Evolutionary conservation across 1,140 invertebrate species (phyloP), one percentile per base, ranked within the genome.

Genomic region (Campodea augens): DNA sequence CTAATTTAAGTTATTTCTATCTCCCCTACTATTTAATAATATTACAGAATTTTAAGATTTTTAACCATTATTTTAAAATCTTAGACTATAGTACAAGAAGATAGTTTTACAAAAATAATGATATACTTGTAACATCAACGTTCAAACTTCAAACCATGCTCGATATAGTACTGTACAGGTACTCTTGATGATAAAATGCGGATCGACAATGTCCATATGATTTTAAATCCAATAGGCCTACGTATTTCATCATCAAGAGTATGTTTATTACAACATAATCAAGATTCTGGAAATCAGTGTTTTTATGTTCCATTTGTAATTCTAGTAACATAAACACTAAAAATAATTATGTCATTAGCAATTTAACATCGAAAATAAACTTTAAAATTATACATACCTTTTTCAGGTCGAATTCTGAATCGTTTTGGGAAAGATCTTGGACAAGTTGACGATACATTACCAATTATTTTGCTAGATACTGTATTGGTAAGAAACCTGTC

Each of bases 371-470:
- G n/a, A n/a, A n/a, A n/a, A n/a, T n/a, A n/a, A n/a, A n/a, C n/a
- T n/a, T n/a, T n/a, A n/a, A n/a, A n/a, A 22, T 29, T 49, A 45
- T 36, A 32, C 40, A 49, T 44, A 46, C 24, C 41, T 40, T 29
- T 13, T 48, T 27, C 41, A 55, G 78, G 78, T 2, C 61, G 77
- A 1, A 81, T 81, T 51, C 61, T 81, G 25, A 81, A 55, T 24
- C 23, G 32, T 19, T 56, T 72, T 73, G 3, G 54, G n/a, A 51
- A 51, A 12, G 47, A 51, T 25, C 48, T 49, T 29, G 47, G 44
- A 21, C 40, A 24, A 43, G 45, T 39, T 20, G 90, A 93, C 57
- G 89, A 95, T 61, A 56, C 78, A 1, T 60, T 96, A n/a, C 89
- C 90, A 39, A 64, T 69, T 39, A 69, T 74, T 12, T 70, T 81